Conservation (phyloP, 2,113 vertebrate genomes). For the Pavo muticus region DNA sequence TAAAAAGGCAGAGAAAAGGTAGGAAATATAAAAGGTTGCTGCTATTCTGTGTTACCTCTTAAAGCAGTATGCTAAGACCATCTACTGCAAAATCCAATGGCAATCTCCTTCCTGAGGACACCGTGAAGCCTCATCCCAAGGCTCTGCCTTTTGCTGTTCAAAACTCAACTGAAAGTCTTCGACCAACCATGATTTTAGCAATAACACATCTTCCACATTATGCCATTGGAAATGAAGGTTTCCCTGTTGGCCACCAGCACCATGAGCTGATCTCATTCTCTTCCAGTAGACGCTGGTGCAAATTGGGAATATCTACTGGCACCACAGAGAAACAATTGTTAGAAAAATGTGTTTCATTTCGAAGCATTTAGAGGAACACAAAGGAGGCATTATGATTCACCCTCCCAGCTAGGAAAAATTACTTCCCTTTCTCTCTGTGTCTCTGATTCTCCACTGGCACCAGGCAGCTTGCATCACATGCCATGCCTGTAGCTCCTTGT, state of each 20-base stretch:
- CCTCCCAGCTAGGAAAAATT: not conserved
- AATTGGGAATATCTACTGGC: not conserved
- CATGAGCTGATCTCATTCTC: rapidly evolving
- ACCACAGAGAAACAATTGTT: not conserved
- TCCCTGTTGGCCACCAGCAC: not conserved
- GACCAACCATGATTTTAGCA: not conserved
- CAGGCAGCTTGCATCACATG: rapidly evolving
- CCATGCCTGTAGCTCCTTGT: not conserved
- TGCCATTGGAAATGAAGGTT: not conserved
- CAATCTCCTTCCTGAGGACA: rapidly evolving
- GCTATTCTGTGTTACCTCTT: not conserved
- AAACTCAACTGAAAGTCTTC: not conserved
- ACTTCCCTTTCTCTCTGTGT: not conserved
- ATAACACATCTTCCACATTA: not conserved
- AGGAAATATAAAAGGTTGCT: not conserved
- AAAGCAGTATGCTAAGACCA: not conserved
- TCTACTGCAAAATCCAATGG: not conserved
- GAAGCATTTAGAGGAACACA: not conserved
- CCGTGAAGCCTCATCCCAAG: not conserved
- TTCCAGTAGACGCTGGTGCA: too few relatives aligned
- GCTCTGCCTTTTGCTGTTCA: not conserved
- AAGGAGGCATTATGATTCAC: not conserved
- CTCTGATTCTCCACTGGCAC: not conserved
- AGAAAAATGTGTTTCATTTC: not conserved
- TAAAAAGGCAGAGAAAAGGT: not conserved